Evolutionary conservation across 2,888 invertebrate species (phyloP).

Genomic region (Pseudococcus viburni): DNA sequence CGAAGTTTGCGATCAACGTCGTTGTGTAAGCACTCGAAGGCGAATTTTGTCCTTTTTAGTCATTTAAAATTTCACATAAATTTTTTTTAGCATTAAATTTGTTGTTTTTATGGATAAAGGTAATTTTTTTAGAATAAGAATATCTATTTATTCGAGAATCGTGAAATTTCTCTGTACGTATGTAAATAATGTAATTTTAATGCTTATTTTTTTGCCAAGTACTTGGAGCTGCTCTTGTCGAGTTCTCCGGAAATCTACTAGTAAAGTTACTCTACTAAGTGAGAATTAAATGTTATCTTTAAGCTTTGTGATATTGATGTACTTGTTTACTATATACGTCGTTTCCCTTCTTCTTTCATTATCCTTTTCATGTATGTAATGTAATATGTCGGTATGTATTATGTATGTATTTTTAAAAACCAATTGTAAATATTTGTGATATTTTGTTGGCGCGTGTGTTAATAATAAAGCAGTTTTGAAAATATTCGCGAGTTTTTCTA

Average conservation of each 20-base stretch:
- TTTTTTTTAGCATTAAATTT: conserved; percentile 16
- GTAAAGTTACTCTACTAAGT: conserved; percentile 46
- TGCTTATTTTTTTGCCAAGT: conserved; percentile 34
- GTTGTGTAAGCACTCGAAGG: background rate
- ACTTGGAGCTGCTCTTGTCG: background rate
- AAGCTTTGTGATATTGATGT: conserved; percentile 58
- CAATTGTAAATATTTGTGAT: conserved; percentile 53
- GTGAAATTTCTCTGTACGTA: conserved; percentile 21
- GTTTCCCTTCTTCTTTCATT: conserved; percentile 50
- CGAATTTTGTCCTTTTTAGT: conserved; percentile 4
- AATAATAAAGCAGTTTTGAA: conserved; percentile 53
- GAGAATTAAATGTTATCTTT: conserved; percentile 41
- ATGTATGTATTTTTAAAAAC: conserved; percentile 20
- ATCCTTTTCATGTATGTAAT: conserved; percentile 25
- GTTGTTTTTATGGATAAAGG: conserved; percentile 31
- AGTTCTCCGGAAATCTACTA: background rate
- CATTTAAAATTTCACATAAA: conserved; percentile 30
- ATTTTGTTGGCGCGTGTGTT: conserved; percentile 58
- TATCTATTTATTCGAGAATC: conserved; percentile 16
- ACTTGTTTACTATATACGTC: conserved; percentile 41
- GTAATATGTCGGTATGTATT: too few species aligned
- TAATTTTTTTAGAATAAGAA: background rate
- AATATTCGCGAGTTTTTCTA: conserved; percentile 20
- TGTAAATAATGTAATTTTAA: conserved; percentile 49
- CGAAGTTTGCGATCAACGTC: background rate